phyloP scores from a whole-genome alignment of 2,888 invertebrate genomes.

The Leptothorax acervorum region DNA sequence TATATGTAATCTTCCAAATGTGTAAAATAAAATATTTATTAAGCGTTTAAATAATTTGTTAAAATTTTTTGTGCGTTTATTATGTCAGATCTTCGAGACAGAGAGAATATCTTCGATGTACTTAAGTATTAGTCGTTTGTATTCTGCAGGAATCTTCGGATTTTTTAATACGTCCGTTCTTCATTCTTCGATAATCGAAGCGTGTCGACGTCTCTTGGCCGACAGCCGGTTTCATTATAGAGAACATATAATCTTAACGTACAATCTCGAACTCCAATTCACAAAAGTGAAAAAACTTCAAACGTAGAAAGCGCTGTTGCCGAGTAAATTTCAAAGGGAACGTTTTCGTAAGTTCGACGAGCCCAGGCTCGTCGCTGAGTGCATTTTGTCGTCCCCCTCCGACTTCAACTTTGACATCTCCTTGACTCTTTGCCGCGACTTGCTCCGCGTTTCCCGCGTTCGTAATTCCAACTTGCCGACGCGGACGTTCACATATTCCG shows the following conservation, averaged over 20 bases:
- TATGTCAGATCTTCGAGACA: not conserved
- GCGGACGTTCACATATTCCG: constrained; percentile 41
- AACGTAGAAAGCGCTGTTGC: constrained; percentile 47
- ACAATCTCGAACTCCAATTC: not conserved
- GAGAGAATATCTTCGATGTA: not conserved
- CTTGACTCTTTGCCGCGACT: constrained; percentile 54
- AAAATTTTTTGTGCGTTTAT: not conserved
- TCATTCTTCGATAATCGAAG: not conserved
- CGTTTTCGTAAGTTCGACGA: constrained; percentile 47
- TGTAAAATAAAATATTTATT: constrained; percentile 2
- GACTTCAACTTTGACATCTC: constrained; percentile 41
- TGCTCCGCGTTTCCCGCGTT: constrained; percentile 55
- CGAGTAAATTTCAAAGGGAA: constrained; percentile 49
- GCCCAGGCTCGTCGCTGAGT: constrained; percentile 42
- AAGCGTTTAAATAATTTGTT: not conserved
- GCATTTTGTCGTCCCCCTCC: not conserved
- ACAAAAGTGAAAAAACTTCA: constrained; percentile 8
- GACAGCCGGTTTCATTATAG: not conserved
- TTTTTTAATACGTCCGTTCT: not conserved
- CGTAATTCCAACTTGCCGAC: constrained; percentile 52
- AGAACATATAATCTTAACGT: not conserved
- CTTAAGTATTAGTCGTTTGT: not conserved
- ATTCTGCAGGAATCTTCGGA: not conserved
- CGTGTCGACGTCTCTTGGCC: not conserved
- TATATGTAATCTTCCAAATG: not conserved